These are phyloP conservation scores for Elysia chlorotica DNA, from an alignment of 1,140 invertebrate species.

Conservation along the genomic window DNA sequence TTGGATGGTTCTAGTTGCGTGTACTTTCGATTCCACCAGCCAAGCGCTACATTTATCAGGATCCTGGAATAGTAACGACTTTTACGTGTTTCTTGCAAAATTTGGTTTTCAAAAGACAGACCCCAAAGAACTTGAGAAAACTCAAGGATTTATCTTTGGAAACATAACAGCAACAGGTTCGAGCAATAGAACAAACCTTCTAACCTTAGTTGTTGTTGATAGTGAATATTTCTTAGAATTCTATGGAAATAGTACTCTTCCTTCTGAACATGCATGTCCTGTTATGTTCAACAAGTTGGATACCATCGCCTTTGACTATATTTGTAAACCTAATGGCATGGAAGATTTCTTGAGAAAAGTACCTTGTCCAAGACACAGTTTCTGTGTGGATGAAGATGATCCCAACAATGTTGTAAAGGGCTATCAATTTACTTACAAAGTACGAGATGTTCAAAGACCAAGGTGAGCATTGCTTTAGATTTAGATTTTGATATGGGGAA, in stretches of 20 bases:
- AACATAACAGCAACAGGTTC: slow-evolving; percentile 76
- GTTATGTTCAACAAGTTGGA: slow-evolving; percentile 86
- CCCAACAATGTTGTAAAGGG: slow-evolving; percentile 82
- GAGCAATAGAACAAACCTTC: slow-evolving; percentile 63
- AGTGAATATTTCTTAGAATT: slow-evolving; percentile 85
- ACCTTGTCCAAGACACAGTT: slow-evolving; percentile 77
- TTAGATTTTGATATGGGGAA: too few relatives aligned
- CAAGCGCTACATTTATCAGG: slow-evolving; percentile 52
- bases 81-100: slow-evolving; percentile 90
- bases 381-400: slow-evolving; percentile 86
- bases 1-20: too few relatives aligned
- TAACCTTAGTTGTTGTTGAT: slow-evolving; percentile 86
- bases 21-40: too few relatives aligned
- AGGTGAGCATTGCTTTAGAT: too few relatives aligned
- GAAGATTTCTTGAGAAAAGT: slow-evolving; percentile 86
- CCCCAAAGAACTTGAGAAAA: slow-evolving; percentile 76
- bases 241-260: slow-evolving; percentile 75
- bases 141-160: slow-evolving; percentile 92
- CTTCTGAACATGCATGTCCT: slow-evolving; percentile 73
- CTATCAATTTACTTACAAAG: slow-evolving; percentile 92
- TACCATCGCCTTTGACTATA: slow-evolving; percentile 79
- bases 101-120: slow-evolving; percentile 98
- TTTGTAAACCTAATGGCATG: slow-evolving; percentile 76
- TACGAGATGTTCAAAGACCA: slow-evolving; percentile 85
- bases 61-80: slow-evolving; percentile 69